Evolutionary conservation across 2,797 vertebrate genomes (phyloP).

Genomic region (Characodon lateralis): DNA sequence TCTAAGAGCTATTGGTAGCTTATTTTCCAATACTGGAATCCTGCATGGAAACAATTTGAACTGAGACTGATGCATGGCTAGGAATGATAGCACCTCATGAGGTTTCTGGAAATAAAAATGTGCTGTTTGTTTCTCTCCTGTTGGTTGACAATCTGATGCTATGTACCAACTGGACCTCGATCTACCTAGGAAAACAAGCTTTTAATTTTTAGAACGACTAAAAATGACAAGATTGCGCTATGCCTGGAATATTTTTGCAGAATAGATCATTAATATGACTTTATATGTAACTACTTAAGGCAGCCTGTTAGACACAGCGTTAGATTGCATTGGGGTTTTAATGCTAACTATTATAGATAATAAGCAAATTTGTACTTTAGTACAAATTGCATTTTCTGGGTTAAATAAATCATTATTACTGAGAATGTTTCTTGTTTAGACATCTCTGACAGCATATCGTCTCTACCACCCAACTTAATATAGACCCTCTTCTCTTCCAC

Average conservation of each 20-base stretch:
- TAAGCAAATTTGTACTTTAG: neutral
- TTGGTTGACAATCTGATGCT: neutral
- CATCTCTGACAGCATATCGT: neutral
- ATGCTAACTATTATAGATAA: neutral
- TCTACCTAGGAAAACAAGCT: neutral
- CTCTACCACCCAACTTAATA: conserved; percentile 12
- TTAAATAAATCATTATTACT: neutral
- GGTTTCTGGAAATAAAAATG: neutral
- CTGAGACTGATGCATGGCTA: neutral
- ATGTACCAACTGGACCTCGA: neutral
- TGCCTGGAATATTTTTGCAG: neutral
- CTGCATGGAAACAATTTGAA: too few species aligned
- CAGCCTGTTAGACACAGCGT: neutral
- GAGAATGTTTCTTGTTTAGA: conserved; percentile 6
- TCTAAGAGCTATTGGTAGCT: too few species aligned
- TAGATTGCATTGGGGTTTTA: neutral
- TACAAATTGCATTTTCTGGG: neutral
- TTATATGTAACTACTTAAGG: neutral
- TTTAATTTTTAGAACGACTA: neutral
- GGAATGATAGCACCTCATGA: neutral
- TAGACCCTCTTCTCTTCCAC: conserved; percentile 28
- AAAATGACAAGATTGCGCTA: neutral
- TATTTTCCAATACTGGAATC: too few species aligned
- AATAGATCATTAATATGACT: neutral
- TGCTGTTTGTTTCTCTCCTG: too few species aligned